A percentile compares a stretch with the other conserved stretches of the same genome.
Conservation (phyloP, 2,888 invertebrate species). For the Clunio marinus region DNA sequence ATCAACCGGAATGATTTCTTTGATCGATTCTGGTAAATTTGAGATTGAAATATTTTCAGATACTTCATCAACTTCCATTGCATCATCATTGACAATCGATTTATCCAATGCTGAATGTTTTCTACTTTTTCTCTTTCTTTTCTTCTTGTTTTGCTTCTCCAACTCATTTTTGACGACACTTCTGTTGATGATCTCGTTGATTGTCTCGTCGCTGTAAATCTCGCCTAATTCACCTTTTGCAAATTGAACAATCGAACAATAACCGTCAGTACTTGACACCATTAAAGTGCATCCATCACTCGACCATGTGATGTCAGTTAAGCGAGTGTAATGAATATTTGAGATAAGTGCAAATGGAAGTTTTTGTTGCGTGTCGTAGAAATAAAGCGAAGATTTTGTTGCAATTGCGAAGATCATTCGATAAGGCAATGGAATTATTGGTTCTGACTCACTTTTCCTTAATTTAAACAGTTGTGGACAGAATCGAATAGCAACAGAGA, state of each 20-base stretch:
- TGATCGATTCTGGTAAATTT: constrained; percentile 13
- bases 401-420: constrained; percentile 88
- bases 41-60: background rate
- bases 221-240: constrained; percentile 66
- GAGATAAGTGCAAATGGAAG: constrained; percentile 74
- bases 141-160: constrained; percentile 42
- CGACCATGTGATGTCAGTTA: constrained; percentile 87
- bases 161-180: constrained; percentile 42
- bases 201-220: constrained; percentile 52
- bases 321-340: constrained; percentile 83
- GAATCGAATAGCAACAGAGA: constrained; percentile 78
- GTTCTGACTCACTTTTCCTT: constrained; percentile 47
- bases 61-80: constrained; percentile 15
- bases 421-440: constrained; percentile 63
- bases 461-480: constrained; percentile 69
- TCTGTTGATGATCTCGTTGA: constrained; percentile 42
- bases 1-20: constrained; percentile 23
- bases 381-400: constrained; percentile 76
- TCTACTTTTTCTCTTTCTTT: constrained; percentile 53
- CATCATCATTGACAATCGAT: constrained; percentile 42
- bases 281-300: constrained; percentile 69
- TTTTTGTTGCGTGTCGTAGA: constrained; percentile 83
- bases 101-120: constrained; percentile 45
- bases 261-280: constrained; percentile 85
- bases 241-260: constrained; percentile 80